Base-by-base conservation (phyloP, 1,140 invertebrate genomes). In the Plectrocnemia conspersa region DNA sequence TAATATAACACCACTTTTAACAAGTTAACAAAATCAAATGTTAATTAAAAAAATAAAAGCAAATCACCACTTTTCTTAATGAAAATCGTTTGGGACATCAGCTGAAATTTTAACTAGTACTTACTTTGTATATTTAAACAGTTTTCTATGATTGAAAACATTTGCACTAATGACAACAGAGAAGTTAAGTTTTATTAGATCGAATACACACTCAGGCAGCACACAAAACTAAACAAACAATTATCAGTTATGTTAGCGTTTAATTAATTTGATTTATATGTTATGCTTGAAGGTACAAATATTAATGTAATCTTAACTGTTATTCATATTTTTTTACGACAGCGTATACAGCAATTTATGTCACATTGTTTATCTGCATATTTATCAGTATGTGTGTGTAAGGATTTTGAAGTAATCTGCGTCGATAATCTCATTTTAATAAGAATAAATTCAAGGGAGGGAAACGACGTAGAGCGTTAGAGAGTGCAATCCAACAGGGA, bases 141-240 rank as follows among this genome's bases (percentile, higher is more conserved):
- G 29, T 13, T 25, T 13, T 27, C 25, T 45, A 18, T 40, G 5
- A 19, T 40, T 13, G 9, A 40, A 40, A 40, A 40, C 2, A 40
- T 27, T n/a, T n/a, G n/a, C n/a, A n/a, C n/a, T n/a, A n/a, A n/a
- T n/a, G n/a, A n/a, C n/a, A n/a, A n/a, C n/a, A n/a, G n/a, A n/a
- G n/a, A n/a, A n/a, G n/a, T n/a, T n/a, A 50, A 50, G 19, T 13
- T 38, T 23, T 25, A n/a, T n/a, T n/a, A 38, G 42, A 42, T 18
- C 15, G 32, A 52, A 42, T 19, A 52, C 48, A 59, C 58, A 59
- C 58, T 59, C 58, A 59, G 58, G 58, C 58, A 55, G 47, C 38
- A 54, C 52, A 24, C 47, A 25, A 19, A 42, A 42, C 22, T 22
- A 42, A 45, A 45, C 25, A 27, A 25, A 25, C 25, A 45, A 25